These are phyloP conservation scores for Corynorhinus townsendii DNA, from an alignment of 2,113 vertebrate species.

Conservation along the genomic window DNA sequence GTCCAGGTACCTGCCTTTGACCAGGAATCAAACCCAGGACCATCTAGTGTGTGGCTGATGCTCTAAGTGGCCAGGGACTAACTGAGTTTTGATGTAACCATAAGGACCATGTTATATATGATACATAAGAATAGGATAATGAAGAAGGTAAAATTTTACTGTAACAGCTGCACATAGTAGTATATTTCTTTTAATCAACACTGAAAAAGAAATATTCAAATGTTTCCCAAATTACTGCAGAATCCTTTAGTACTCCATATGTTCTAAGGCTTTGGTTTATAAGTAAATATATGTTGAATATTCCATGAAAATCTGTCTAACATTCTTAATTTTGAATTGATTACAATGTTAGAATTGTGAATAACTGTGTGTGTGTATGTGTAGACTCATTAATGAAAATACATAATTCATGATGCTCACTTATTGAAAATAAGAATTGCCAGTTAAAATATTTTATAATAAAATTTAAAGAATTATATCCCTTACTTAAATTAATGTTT, in stretches of 20 bases:
- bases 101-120: not conserved
- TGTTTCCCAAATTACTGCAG: not conserved
- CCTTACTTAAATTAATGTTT: not conserved
- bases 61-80: not conserved
- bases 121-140: not conserved
- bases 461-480: not conserved
- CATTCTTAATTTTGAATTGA: not conserved
- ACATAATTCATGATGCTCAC: not conserved
- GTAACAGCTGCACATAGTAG: not conserved
- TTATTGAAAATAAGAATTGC: not conserved
- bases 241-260: not conserved
- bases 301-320: not conserved
- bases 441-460: not conserved
- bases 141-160: not conserved
- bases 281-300: not conserved
- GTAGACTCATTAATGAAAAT: not conserved
- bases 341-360: not conserved
- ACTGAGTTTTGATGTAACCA: not conserved
- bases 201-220: not conserved
- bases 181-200: not conserved
- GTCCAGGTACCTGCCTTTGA: too few species aligned
- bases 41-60: too few species aligned
- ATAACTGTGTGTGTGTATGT: not conserved
- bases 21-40: too few species aligned
- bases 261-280: not conserved